phyloP scores from a whole-genome alignment of 2,797 vertebrate genomes.

The Gymnocypris eckloni region DNA sequence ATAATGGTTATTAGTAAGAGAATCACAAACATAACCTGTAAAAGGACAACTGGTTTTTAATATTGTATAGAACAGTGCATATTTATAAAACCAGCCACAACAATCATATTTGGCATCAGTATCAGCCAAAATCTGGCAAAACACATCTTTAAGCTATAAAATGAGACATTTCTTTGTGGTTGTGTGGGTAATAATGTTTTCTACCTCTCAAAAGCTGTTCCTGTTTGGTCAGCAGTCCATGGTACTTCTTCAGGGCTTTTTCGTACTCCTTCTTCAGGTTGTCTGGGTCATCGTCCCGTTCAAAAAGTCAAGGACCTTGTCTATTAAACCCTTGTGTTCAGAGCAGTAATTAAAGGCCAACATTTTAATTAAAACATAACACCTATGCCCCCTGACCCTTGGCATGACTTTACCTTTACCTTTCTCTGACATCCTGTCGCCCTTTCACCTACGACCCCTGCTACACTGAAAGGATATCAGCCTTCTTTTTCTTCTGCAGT shows the following conservation, averaged over 20 bases:
- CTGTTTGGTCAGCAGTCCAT: conserved; percentile 90
- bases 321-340: conserved; percentile 23
- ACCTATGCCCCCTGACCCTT: conserved; percentile 21
- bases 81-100: neutral
- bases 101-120: neutral
- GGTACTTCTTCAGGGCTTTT: conserved; percentile 92
- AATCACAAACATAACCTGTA: neutral
- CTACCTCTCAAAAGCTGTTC: conserved; percentile 93
- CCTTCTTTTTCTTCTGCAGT: conserved; percentile 91
- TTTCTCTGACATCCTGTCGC: conserved; percentile 21
- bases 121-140: neutral
- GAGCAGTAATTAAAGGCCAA: conserved; percentile 28
- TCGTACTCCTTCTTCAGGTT: conserved; percentile 92
- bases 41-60: neutral
- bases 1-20: neutral
- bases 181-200: neutral
- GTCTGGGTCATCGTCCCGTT: conserved; percentile 89
- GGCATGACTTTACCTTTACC: conserved; percentile 43
- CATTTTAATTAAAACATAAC: conserved; percentile 40
- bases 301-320: conserved; percentile 74
- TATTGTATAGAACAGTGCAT: neutral
- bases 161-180: neutral
- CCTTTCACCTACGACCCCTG: conserved; percentile 21
- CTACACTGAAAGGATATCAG: conserved; percentile 87
- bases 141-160: neutral